Conservation (phyloP, 1,140 invertebrate genomes). For the Pachyrhynchus sulphureomaculatus region DNA sequence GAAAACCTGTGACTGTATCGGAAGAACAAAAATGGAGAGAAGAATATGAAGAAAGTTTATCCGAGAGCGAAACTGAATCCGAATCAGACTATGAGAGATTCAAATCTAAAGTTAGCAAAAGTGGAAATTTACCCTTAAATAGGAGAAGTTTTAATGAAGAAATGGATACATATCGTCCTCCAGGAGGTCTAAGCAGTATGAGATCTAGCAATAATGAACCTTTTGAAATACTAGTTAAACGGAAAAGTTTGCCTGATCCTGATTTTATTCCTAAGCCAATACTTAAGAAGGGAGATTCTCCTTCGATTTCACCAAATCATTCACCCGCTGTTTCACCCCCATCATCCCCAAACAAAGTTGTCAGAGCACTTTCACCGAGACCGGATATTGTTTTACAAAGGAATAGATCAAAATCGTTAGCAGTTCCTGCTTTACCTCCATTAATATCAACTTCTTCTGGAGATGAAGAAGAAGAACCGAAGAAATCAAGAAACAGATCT, state of each 20-base stretch:
- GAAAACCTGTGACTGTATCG: slow-evolving; percentile 37
- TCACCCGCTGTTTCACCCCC: slow-evolving; percentile 24
- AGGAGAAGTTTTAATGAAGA: slow-evolving; percentile 59
- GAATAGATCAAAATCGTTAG: slow-evolving; percentile 46
- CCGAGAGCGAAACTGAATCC: slow-evolving; percentile 43
- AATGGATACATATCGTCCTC: slow-evolving; percentile 70
- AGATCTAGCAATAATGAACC: slow-evolving; percentile 54
- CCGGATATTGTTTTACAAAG: slow-evolving; percentile 22
- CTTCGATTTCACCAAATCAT: slow-evolving; percentile 4
- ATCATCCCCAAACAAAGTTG: slow-evolving; percentile 41
- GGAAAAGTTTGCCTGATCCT: slow-evolving; percentile 59
- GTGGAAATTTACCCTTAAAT: slow-evolving; percentile 39
- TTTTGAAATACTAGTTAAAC: slow-evolving; percentile 58
- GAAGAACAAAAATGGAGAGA: slow-evolving; percentile 49
- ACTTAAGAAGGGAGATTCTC: slow-evolving; percentile 58
- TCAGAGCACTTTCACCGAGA: slow-evolving; percentile 44
- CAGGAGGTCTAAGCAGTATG: slow-evolving; percentile 44
- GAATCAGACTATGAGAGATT: slow-evolving; percentile 31
- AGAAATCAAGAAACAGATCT: slow-evolving; percentile 26
- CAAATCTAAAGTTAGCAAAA: slow-evolving; percentile 17
- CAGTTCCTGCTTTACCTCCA: slow-evolving; percentile 34
- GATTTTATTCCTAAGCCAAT: slow-evolving; percentile 75
- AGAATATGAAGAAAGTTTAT: slow-evolving; percentile 42
- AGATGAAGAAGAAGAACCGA: slow-evolving; percentile 10
- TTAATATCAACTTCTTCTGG: slow-evolving; percentile 17